Conservation (phyloP, 2,113 vertebrate genomes). For the Anser brachyrhynchus region DNA sequence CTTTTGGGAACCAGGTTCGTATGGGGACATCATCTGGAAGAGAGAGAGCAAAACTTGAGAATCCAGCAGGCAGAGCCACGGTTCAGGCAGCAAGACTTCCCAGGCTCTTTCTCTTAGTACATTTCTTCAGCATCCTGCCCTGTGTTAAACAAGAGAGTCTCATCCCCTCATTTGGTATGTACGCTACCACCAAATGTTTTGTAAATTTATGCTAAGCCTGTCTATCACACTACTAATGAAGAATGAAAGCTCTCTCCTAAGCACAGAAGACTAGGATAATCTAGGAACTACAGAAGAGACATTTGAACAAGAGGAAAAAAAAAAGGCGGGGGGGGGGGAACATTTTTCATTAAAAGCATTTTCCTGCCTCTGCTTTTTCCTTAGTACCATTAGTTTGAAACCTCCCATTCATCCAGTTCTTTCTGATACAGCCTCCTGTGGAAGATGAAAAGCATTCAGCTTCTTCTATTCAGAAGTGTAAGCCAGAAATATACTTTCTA, state of each 20-base stretch:
- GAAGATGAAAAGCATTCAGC: neutral
- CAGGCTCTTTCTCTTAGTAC: neutral
- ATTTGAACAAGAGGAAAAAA: neutral
- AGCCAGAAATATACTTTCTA: neutral
- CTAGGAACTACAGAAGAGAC: slow-evolving; percentile 4
- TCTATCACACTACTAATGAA: neutral
- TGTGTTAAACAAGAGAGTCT: neutral
- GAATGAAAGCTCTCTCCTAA: slow-evolving; percentile 10
- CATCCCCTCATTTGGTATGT: neutral
- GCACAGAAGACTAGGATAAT: neutral
- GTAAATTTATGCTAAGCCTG: neutral
- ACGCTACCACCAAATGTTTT: neutral
- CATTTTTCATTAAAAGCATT: neutral
- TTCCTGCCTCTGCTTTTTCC: neutral
- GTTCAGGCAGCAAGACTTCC: neutral
- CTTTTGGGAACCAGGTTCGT: slow-evolving; percentile 96
- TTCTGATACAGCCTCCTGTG: neutral
- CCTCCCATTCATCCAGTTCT: neutral
- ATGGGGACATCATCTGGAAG: slow-evolving; percentile 86
- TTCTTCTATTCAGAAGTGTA: neutral
- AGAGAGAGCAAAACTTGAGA: slow-evolving; percentile 19
- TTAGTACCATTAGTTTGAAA: neutral
- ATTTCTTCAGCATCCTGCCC: neutral
- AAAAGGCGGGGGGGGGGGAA: neutral
- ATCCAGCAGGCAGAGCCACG: neutral